Base-by-base conservation (phyloP, 2,113 vertebrate genomes). In the Melanotaenia duboulayi region DNA sequence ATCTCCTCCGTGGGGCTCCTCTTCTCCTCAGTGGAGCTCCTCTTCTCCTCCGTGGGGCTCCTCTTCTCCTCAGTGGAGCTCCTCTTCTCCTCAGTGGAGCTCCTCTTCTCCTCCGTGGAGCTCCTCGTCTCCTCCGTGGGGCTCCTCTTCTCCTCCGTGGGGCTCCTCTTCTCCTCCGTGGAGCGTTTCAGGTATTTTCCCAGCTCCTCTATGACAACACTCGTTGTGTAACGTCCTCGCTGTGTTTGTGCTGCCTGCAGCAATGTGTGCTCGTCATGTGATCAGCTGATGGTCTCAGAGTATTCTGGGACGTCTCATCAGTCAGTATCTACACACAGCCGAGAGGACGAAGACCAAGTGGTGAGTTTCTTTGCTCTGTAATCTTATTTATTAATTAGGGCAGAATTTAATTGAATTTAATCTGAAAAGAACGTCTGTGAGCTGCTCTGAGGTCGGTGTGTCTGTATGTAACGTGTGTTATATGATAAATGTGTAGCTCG, bases 251-350 rank as follows among this genome's bases (percentile, higher is more conserved):
- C 16, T 28, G 23, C 37, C 7, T 8, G 16, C 42, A 40, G 23
- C 16, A 13, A 37, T 35, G 32, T 54, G 57, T 16, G 51, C 24
- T 49, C 2, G 8, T 80, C 85, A 71, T 84, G 76, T 84, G 85
- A 84, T 84, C 65, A 77, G 66, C 76, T 84, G 85, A 77, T 69
- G 61, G 28, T 71, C 44, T 64, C 23, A 6, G 37, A 54, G 24
- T 19, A 25, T 35, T 51, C 28, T 51, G 1, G 6, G 57, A 60
- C 11, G 5, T 52, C 19, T 76, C 63, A 42, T 65, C 71, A 69
- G n/a, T 71, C 25, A 11, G 60, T 44, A 58, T 57, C 49, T 39
- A 61, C 57, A 62, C 24, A 55, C 58, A 35, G 32, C 32, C 32
- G n/a, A 35, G 32, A 35, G 8, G 32, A 35, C 4, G 32, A 35